Evolutionary conservation across 2,797 vertebrate genomes (phyloP).

Genomic region (Takifugu ocellatus): DNA sequence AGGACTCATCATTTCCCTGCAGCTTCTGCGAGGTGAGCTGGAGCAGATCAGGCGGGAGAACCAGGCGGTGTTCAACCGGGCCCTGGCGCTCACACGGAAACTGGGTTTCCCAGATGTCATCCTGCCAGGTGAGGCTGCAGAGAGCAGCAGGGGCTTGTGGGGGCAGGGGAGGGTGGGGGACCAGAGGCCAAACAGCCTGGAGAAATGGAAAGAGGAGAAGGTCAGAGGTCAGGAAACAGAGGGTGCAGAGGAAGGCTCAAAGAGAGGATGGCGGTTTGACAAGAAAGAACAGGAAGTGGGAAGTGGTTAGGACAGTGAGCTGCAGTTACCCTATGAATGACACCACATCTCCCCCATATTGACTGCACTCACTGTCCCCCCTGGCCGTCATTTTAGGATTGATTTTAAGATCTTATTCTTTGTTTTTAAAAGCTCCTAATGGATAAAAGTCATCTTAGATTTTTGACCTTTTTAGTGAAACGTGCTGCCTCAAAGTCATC

Average conservation of each 20-base stretch:
- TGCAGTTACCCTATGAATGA: no score
- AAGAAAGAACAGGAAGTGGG: conserved; percentile 2
- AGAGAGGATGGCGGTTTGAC: background rate
- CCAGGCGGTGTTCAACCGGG: conserved; percentile 92
- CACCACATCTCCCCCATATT: no score
- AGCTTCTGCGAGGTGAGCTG: conserved; percentile 93
- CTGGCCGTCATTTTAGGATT: no score
- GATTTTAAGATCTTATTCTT: no score
- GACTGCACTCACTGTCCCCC: no score
- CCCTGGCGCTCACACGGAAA: conserved; percentile 93
- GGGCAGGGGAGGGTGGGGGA: conserved; percentile 18
- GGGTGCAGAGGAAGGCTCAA: conserved; percentile 17
- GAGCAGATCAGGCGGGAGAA: conserved; percentile 96
- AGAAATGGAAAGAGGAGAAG: conserved; percentile 34
- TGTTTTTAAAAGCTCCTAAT: no score
- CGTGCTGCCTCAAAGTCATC: no score
- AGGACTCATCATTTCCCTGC: conserved; percentile 96
- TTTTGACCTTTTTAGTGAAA: no score
- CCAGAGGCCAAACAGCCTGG: conserved; percentile 40
- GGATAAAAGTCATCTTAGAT: no score
- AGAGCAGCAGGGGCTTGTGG: conserved; percentile 24
- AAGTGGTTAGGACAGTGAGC: background rate
- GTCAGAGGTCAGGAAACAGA: conserved; percentile 22
- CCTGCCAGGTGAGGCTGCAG: conserved; percentile 88
- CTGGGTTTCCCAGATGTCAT: conserved; percentile 98